phyloP scores from a whole-genome alignment of 2,797 vertebrate species.

The Pygocentrus nattereri region DNA sequence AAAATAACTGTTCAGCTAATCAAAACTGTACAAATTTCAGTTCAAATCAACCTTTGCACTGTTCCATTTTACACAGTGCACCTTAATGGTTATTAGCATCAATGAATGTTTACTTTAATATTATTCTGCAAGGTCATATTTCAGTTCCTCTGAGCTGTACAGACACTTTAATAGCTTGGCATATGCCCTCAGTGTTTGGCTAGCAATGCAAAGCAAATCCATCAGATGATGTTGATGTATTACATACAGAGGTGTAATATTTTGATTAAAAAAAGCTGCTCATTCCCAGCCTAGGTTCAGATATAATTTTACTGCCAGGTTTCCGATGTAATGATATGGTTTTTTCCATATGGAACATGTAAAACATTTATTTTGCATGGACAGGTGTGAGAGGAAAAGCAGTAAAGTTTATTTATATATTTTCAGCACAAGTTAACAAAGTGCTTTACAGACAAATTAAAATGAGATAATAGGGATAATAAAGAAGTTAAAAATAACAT shows the following conservation, averaged over 20 bases:
- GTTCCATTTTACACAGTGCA: no score
- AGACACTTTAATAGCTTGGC: slow-evolving; percentile 32
- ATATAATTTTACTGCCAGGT: background rate
- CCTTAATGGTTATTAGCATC: background rate
- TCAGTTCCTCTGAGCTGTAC: slow-evolving; percentile 12
- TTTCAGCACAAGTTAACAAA: no score
- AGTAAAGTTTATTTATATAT: no score
- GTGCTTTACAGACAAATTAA: no score
- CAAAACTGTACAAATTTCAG: no score
- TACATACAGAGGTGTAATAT: background rate
- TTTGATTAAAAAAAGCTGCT: background rate
- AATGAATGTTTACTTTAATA: slow-evolving; percentile 31
- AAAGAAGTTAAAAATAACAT: no score
- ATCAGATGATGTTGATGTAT: background rate
- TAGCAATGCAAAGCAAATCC: slow-evolving; percentile 18
- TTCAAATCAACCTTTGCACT: no score
- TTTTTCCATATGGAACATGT: background rate
- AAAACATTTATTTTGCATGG: background rate
- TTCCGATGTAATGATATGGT: background rate
- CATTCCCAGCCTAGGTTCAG: background rate
- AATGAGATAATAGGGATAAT: no score
- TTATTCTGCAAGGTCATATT: slow-evolving; percentile 25
- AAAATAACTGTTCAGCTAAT: no score
- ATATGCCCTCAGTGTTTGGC: slow-evolving; percentile 26
- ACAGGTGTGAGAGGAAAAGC: no score